Evolutionary conservation across 2,113 vertebrate genomes (phyloP).

Genomic region (Seriola rivoliana): DNA sequence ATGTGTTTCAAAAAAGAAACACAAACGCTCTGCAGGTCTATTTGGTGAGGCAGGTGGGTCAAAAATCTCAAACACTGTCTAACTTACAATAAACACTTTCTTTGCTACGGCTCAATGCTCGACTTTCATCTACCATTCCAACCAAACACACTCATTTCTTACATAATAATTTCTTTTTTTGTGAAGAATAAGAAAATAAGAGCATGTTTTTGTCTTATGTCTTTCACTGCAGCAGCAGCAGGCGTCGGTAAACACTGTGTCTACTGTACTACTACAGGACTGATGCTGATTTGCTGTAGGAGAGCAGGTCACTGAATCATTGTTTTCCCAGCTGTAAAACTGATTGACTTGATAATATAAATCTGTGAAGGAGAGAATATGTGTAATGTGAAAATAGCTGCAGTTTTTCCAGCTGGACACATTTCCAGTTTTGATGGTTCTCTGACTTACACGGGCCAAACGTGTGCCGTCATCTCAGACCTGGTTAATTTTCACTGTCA

Average conservation of each 20-base stretch:
- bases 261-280: not conserved
- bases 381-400: not conserved
- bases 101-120: too few species aligned
- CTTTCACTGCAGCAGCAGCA: not conserved
- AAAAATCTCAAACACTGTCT: too few species aligned
- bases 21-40: too few species aligned
- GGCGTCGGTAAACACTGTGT: not conserved
- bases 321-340: slow-evolving; percentile 1
- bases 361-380: not conserved
- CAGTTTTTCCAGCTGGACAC: not conserved
- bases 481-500: slow-evolving; percentile 62
- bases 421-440: slow-evolving; percentile 15
- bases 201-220: too few species aligned
- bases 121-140: too few species aligned
- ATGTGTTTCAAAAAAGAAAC: too few species aligned
- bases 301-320: not conserved
- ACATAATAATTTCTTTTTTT: too few species aligned
- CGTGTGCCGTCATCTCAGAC: slow-evolving; percentile 39
- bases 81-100: too few species aligned
- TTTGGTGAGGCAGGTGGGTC: too few species aligned
- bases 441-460: slow-evolving; percentile 39
- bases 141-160: too few species aligned
- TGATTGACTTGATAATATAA: not conserved
- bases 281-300: not conserved
- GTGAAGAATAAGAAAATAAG: too few species aligned